A percentile compares a stretch with the other conserved stretches of the same genome.
Conservation (phyloP, 92 coral and sea anemone species). For the Virgularia gustaviana region DNA sequence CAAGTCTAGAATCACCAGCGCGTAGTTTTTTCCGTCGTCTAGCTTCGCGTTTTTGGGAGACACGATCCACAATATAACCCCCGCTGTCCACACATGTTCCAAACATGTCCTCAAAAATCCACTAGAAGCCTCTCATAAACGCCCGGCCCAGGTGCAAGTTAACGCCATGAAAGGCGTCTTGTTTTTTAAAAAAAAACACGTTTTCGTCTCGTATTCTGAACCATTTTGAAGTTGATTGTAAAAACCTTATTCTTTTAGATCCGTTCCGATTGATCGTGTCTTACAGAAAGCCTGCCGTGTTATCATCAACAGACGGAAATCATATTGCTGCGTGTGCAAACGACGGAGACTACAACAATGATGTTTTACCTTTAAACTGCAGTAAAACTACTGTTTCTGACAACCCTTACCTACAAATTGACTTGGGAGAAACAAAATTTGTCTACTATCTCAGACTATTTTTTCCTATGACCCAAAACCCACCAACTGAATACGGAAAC, state of each 20-base stretch:
- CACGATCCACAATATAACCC: too few species aligned
- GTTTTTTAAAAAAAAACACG: too few species aligned
- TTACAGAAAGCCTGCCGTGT: neutral
- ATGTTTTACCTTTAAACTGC: neutral
- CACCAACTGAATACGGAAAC: neutral
- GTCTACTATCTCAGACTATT: neutral
- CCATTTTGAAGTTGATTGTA: too few species aligned
- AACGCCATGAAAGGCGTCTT: too few species aligned
- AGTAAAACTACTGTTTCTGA: slow-evolving; percentile 4
- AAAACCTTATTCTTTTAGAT: slow-evolving; percentile 1
- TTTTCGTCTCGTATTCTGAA: too few species aligned
- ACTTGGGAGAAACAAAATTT: neutral
- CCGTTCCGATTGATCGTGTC: slow-evolving; percentile 3
- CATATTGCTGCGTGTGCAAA: slow-evolving; percentile 5
- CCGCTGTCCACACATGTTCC: too few species aligned
- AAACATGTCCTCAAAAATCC: too few species aligned
- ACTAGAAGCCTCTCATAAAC: too few species aligned
- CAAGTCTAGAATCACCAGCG: too few species aligned
- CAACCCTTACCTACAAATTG: neutral
- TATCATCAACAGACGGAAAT: neutral
- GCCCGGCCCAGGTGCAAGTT: too few species aligned
- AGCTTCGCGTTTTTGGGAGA: too few species aligned
- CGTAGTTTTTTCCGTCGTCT: too few species aligned
- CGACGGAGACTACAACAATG: slow-evolving; percentile 15
- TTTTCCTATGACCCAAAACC: neutral